Conservation (phyloP, 2,113 vertebrate species). For the Thryonomys swinderianus region DNA sequence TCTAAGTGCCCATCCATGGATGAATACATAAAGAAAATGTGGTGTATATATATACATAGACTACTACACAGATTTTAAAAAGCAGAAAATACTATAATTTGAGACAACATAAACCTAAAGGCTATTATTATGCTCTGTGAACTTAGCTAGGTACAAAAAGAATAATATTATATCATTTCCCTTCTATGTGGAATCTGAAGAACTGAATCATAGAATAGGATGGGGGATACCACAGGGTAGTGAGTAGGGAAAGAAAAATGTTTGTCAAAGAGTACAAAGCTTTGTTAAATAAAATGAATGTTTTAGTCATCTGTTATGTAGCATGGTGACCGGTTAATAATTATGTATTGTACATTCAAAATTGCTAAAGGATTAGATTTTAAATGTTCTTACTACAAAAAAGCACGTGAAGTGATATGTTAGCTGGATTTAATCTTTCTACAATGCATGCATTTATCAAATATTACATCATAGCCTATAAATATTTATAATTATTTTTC, state of each 20-base stretch:
- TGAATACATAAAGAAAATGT: neutral
- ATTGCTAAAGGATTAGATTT: neutral
- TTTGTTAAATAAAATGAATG: neutral
- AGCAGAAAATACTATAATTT: neutral
- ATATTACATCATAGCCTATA: neutral
- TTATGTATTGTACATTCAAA: neutral
- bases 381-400: neutral
- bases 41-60: neutral
- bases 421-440: neutral
- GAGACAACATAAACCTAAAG: neutral
- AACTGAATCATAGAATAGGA: neutral
- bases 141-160: neutral
- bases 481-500: neutral
- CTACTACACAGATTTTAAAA: neutral
- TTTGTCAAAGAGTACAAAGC: neutral
- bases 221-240: neutral
- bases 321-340: neutral
- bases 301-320: neutral
- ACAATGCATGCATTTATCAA: neutral
- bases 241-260: no score
- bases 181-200: no score
- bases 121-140: neutral
- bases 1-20: neutral
- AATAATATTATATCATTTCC: neutral
- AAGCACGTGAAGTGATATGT: neutral